Evolutionary conservation across 2,888 invertebrate species (phyloP).

Genomic region (Dimorphilus gyrociliatus): DNA sequence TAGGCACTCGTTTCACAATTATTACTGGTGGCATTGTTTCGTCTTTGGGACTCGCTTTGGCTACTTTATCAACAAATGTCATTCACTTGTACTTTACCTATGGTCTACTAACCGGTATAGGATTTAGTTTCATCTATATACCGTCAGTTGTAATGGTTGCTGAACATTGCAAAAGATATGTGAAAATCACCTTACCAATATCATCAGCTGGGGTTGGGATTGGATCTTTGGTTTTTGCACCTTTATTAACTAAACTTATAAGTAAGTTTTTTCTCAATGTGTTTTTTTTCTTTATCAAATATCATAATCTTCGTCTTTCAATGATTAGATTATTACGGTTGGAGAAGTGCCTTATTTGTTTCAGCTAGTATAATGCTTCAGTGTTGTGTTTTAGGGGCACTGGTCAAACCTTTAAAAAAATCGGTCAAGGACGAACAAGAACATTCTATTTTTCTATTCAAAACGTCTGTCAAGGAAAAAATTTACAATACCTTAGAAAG

Average conservation of each 20-base stretch:
- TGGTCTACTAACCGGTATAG: conserved; percentile 19
- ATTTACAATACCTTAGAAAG: conserved; percentile 2
- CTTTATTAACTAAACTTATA: conserved; percentile 17
- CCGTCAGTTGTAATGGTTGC: conserved; percentile 26
- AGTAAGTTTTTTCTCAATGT: too few relatives aligned
- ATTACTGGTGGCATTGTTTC: conserved; percentile 13
- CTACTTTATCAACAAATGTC: conserved; percentile 13
- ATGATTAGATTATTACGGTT: conserved; percentile 18
- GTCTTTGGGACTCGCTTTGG: conserved; percentile 11
- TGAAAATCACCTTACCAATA: conserved; percentile 21
- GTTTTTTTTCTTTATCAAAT: too few relatives aligned
- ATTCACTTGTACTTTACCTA: conserved; percentile 12
- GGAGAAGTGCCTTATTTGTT: conserved; percentile 22
- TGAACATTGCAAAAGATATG: conserved; percentile 20
- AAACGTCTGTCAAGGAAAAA: too few relatives aligned
- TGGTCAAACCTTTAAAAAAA: conserved; percentile 13
- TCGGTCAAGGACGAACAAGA: conserved; percentile 1
- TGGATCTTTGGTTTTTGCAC: conserved; percentile 20
- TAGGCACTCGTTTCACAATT: conserved; percentile 13
- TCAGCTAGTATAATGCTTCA: conserved; percentile 19
- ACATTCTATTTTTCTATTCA: too few relatives aligned
- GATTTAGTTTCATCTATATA: conserved; percentile 19
- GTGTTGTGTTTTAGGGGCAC: conserved; percentile 15
- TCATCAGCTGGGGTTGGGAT: conserved; percentile 22
- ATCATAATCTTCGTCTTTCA: too few relatives aligned